A percentile compares a stretch with the other conserved stretches of the same genome.
Conservation (phyloP, 2,888 invertebrate genomes). For the Eupeodes luniger region DNA sequence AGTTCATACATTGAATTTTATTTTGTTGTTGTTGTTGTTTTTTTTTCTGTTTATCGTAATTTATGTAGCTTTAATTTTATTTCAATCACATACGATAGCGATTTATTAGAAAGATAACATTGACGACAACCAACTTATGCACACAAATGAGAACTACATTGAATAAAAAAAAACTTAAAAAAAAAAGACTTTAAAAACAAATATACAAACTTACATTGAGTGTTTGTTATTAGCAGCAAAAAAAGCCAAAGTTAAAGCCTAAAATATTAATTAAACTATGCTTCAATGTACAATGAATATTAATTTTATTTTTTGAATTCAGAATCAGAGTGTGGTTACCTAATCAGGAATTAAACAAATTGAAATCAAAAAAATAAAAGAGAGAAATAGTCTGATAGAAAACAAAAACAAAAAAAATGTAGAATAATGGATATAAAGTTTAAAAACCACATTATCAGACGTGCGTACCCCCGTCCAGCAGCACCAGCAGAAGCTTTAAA, state of each 20-base stretch:
- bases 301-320: slow-evolving; percentile 43
- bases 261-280: slow-evolving; percentile 64
- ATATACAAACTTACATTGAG: background rate
- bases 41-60: background rate
- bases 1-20: background rate
- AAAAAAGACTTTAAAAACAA: slow-evolving; percentile 27
- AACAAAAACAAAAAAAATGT: background rate
- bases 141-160: slow-evolving; percentile 72
- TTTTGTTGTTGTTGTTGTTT: background rate
- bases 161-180: slow-evolving; percentile 66
- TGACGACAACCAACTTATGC: slow-evolving; percentile 74
- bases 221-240: background rate
- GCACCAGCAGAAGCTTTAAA: slow-evolving; percentile 26
- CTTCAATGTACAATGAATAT: slow-evolving; percentile 47
- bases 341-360: slow-evolving; percentile 61
- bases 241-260: slow-evolving; percentile 41
- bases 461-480: slow-evolving; percentile 62
- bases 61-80: slow-evolving; percentile 33
- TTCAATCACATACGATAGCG: slow-evolving; percentile 68
- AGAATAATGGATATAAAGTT: slow-evolving; percentile 17
- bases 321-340: slow-evolving; percentile 51
- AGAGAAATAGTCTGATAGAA: background rate
- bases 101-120: slow-evolving; percentile 74
- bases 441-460: slow-evolving; percentile 60
- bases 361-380: background rate